phyloP scores from a whole-genome alignment of 2,797 vertebrate species.

The Euphonia xanthogaster region DNA sequence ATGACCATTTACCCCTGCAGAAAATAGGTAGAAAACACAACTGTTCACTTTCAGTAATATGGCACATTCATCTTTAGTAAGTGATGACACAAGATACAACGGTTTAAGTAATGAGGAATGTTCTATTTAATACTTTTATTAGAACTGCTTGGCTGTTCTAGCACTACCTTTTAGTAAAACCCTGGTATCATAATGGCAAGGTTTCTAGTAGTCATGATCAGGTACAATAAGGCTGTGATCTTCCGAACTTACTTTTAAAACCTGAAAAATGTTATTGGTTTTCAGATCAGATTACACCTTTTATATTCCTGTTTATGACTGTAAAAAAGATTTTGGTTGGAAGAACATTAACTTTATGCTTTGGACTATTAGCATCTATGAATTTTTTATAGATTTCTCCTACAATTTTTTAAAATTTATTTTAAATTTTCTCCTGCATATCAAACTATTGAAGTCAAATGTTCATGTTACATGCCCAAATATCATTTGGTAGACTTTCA shows the following conservation, averaged over 20 bases:
- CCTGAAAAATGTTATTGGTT: neutral
- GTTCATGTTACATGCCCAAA: neutral
- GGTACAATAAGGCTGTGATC: neutral
- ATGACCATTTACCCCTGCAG: constrained; percentile 30
- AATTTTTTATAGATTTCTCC: neutral
- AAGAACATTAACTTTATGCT: neutral
- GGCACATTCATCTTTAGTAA: constrained; percentile 11
- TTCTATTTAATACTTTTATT: neutral
- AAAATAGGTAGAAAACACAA: constrained; percentile 68
- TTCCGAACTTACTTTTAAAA: neutral
- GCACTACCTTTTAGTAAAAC: neutral
- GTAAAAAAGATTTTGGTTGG: neutral
- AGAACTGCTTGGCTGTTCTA: neutral
- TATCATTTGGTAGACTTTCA: neutral
- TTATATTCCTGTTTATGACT: neutral
- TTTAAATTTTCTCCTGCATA: neutral
- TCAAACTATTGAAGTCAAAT: neutral
- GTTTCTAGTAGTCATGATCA: neutral
- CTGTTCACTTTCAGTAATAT: constrained; percentile 54
- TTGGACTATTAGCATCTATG: neutral
- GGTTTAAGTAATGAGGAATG: neutral
- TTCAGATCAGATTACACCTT: neutral
- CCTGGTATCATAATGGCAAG: fast-evolving
- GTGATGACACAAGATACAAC: constrained; percentile 21
- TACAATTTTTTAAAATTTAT: neutral